Conservation (phyloP, 2,888 invertebrate genomes). For the Mythimna ferrago region DNA sequence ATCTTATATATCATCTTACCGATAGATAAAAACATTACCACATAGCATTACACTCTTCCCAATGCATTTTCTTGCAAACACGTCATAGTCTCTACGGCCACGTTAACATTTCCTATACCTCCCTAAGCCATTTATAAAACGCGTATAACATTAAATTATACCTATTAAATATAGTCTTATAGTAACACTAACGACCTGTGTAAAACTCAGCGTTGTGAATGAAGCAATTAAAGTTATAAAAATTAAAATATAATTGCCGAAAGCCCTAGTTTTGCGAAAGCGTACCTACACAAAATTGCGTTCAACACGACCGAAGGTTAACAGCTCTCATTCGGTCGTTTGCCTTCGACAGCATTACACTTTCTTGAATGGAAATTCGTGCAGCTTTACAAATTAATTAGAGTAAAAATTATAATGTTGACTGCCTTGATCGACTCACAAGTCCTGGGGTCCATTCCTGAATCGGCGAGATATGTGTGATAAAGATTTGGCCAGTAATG, state of each 20-base stretch:
- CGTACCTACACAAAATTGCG: slow-evolving; percentile 35
- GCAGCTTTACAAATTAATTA: slow-evolving; percentile 18
- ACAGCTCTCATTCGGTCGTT: slow-evolving; percentile 54
- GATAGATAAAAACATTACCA: neutral
- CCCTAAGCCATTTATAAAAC: neutral
- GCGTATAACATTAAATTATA: neutral
- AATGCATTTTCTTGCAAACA: too few relatives aligned
- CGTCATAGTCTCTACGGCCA: neutral
- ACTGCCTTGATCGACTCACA: neutral
- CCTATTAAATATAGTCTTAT: neutral
- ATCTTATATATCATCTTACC: neutral
- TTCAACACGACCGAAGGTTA: slow-evolving; percentile 45
- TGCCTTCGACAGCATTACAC: slow-evolving; percentile 44
- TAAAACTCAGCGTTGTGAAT: slow-evolving; percentile 19
- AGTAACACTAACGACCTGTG: neutral
- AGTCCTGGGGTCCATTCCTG: neutral
- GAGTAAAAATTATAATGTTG: slow-evolving; percentile 1
- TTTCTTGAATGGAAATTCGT: slow-evolving; percentile 39
- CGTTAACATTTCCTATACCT: neutral
- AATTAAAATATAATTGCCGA: slow-evolving; percentile 31
- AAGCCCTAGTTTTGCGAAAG: slow-evolving; percentile 57
- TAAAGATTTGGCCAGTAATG: neutral
- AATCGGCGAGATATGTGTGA: neutral
- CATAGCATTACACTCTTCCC: neutral
- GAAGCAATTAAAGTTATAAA: slow-evolving; percentile 25